These are phyloP conservation scores for Ligdia adustata DNA, from an alignment of 2,888 invertebrate genomes.

Conservation along the genomic window DNA sequence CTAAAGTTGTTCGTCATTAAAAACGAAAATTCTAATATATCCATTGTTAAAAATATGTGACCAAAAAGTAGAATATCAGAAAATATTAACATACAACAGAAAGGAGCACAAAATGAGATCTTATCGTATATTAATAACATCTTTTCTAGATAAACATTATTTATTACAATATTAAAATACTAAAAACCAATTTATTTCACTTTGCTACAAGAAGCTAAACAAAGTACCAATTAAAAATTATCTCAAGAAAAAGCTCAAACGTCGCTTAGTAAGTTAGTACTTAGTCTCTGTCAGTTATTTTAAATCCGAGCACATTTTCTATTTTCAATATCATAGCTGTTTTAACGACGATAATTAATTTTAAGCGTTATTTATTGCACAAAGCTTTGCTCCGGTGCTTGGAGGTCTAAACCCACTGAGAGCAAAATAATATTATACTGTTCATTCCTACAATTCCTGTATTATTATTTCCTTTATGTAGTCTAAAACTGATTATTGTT, in stretches of 20 bases:
- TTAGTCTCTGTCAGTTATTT: slow-evolving; percentile 27
- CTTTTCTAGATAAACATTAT: too few relatives aligned
- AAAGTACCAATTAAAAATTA: not conserved
- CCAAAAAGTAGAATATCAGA: too few relatives aligned
- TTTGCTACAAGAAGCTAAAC: not conserved
- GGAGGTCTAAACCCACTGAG: slow-evolving; percentile 1
- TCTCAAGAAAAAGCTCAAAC: not conserved
- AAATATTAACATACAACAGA: too few relatives aligned
- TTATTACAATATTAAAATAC: too few relatives aligned
- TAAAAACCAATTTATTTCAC: not conserved
- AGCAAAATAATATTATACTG: not conserved
- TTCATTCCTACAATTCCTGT: too few relatives aligned
- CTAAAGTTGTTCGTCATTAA: too few relatives aligned
- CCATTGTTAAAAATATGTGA: too few relatives aligned
- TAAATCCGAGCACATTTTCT: slow-evolving; percentile 32
- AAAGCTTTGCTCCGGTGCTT: slow-evolving; percentile 22
- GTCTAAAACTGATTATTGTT: too few relatives aligned
- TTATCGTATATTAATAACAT: too few relatives aligned
- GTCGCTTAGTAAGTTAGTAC: slow-evolving; percentile 4
- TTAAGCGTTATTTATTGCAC: slow-evolving; percentile 37
- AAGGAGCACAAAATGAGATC: too few relatives aligned
- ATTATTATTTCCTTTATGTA: too few relatives aligned
- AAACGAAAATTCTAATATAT: too few relatives aligned
- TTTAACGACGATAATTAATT: slow-evolving; percentile 33
- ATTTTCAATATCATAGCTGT: slow-evolving; percentile 33